phyloP scores from a whole-genome alignment of 2,888 invertebrate species.

The Brachyptera risi region DNA sequence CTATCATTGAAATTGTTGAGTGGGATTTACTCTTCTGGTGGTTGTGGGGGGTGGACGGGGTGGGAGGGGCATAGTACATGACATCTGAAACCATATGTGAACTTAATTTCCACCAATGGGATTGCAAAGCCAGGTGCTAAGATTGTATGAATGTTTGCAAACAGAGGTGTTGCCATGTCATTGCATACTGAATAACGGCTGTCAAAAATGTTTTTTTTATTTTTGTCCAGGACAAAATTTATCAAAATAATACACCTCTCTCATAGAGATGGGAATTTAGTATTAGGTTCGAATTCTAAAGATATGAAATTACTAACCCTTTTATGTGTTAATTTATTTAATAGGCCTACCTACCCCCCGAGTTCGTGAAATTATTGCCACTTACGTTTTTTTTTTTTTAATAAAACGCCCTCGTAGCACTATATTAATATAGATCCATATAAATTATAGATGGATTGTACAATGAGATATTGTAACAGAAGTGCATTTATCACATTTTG shows the following conservation, averaged over 20 bases:
- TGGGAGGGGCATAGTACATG: slow-evolving; percentile 13
- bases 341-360: too few species aligned
- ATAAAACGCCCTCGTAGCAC: too few species aligned
- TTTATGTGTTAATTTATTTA: too few species aligned
- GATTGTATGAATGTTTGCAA: slow-evolving; percentile 28
- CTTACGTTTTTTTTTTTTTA: slow-evolving; percentile 4
- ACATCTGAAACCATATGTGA: not conserved
- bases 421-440: too few species aligned
- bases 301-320: not conserved
- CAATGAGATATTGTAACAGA: too few species aligned
- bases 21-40: slow-evolving; percentile 9
- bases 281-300: not conserved
- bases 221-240: not conserved
- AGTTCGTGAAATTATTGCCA: slow-evolving; percentile 14
- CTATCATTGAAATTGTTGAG: slow-evolving; percentile 23
- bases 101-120: slow-evolving; percentile 9
- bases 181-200: not conserved
- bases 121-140: slow-evolving; percentile 23
- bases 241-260: slow-evolving; percentile 8
- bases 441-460: too few species aligned
- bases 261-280: not conserved
- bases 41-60: not conserved
- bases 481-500: too few species aligned
- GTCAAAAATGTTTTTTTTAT: not conserved
- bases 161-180: slow-evolving; percentile 25